Conservation (phyloP, 2,797 vertebrate species). For the Buphagus erythrorhynchus region DNA sequence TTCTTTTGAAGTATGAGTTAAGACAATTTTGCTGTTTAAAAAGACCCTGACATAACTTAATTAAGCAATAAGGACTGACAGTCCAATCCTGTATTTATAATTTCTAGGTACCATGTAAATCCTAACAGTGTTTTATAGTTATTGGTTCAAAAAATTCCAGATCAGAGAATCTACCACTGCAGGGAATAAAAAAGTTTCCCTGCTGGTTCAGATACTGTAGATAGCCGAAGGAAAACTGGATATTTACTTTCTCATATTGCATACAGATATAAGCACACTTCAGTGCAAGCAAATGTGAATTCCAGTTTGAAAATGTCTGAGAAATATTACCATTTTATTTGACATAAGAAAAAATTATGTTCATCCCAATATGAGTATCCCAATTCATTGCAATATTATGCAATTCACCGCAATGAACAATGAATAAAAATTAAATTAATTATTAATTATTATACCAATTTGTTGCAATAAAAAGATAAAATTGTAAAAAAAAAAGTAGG, state of each 20-base stretch:
- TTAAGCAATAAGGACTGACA: neutral
- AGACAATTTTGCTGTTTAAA: neutral
- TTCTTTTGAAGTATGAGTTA: neutral
- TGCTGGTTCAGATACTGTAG: neutral
- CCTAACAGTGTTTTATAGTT: neutral
- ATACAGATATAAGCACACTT: neutral
- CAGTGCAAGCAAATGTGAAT: neutral
- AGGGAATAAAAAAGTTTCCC: neutral
- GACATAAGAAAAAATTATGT: neutral
- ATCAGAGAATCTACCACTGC: neutral
- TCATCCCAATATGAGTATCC: neutral
- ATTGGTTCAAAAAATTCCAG: neutral
- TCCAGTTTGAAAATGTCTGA: neutral
- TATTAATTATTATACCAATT: neutral
- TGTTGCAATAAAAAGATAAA: neutral
- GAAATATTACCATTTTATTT: neutral
- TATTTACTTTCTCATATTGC: neutral
- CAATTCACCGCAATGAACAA: neutral
- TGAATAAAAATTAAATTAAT: neutral
- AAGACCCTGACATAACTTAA: neutral
- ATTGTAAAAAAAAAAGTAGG: neutral
- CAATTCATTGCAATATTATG: neutral
- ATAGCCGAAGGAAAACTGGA: neutral
- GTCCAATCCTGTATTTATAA: neutral
- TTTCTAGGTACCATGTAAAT: neutral